Evolutionary conservation across 2,888 invertebrate genomes (phyloP).

Genomic region (Calameuta pallipes): DNA sequence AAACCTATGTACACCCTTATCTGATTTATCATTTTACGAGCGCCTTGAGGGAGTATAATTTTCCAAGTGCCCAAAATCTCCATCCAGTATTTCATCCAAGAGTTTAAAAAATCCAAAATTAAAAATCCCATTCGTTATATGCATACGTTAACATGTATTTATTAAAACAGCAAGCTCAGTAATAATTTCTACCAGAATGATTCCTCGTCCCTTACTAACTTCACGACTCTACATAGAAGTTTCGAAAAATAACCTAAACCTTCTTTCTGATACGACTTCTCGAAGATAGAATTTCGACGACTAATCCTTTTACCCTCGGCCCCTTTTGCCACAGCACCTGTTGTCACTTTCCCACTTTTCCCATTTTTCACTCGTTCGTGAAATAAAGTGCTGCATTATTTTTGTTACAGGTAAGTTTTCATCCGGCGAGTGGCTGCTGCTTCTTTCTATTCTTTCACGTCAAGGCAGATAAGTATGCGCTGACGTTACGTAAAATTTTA

Average conservation of each 20-base stretch:
- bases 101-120: background rate
- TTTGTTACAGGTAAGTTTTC: background rate
- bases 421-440: background rate
- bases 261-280: background rate
- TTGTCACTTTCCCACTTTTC: background rate
- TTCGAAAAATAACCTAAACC: background rate
- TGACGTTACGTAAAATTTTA: background rate
- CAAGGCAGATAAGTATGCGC: background rate
- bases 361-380: background rate
- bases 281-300: background rate
- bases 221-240: background rate
- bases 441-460: background rate
- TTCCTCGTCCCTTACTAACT: background rate
- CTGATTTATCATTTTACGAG: background rate
- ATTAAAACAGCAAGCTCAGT: background rate
- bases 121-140: background rate
- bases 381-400: background rate
- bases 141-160: background rate
- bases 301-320: background rate
- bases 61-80: background rate
- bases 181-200: background rate
- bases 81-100: background rate
- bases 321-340: background rate
- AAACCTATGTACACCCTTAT: too few species aligned
- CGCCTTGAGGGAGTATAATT: background rate